Percentiles rank a stretch among this genome's conserved stretches.
Evolutionary conservation across 1,140 invertebrate species (phyloP).

Genomic region (Diabrotica undecimpunctata): DNA sequence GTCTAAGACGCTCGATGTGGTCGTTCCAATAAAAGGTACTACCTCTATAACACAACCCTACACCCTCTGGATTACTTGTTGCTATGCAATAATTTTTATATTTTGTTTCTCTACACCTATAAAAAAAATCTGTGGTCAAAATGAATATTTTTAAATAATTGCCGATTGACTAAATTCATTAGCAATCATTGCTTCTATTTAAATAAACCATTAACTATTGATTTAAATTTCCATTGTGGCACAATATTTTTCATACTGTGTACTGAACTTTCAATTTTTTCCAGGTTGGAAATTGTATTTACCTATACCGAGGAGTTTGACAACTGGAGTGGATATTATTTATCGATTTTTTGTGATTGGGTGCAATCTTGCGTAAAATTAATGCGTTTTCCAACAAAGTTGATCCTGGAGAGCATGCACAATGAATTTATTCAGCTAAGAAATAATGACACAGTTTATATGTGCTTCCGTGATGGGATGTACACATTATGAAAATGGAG

Average conservation of each 20-base stretch:
- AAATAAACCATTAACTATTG: background rate
- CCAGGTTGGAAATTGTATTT: slow-evolving; percentile 24
- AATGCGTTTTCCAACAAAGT: slow-evolving; percentile 17
- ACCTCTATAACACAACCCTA: too few species aligned
- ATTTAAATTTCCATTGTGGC: background rate
- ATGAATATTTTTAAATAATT: too few species aligned
- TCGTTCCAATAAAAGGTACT: too few species aligned
- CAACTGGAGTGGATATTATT: slow-evolving; percentile 5
- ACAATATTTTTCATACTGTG: background rate
- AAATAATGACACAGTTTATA: background rate
- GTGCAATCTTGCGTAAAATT: slow-evolving; percentile 19
- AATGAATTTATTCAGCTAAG: slow-evolving; percentile 3
- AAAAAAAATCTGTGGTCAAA: too few species aligned
- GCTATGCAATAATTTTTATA: too few species aligned
- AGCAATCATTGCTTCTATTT: background rate
- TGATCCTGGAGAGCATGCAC: background rate
- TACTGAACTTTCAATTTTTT: slow-evolving; percentile 6
- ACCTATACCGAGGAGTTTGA: slow-evolving; percentile 10
- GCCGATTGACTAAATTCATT: background rate
- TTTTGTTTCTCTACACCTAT: too few species aligned
- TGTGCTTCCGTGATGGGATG: background rate
- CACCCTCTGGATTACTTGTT: too few species aligned
- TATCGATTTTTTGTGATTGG: slow-evolving; percentile 16
- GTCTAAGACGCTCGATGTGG: too few species aligned
- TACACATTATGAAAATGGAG: too few species aligned